Evolutionary conservation across 2,113 vertebrate genomes (phyloP), one percentile per base, ranked within the genome.

Genomic region (Scortum barcoo): DNA sequence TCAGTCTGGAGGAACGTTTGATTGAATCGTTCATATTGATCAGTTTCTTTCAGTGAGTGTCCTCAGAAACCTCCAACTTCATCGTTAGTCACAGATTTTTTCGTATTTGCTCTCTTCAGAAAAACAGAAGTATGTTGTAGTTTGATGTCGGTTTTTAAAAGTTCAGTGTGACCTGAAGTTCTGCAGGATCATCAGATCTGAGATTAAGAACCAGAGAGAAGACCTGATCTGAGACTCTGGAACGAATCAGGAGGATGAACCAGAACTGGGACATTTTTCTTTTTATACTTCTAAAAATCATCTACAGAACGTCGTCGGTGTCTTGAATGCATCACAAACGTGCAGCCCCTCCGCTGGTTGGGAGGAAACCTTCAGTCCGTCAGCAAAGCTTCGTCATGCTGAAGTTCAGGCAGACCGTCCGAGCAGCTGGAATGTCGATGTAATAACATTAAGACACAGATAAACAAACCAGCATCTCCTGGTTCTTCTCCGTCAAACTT

Each of bases 401-500:
- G 38, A 65, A 33, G 74, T 44, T 54, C 76, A 50, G 76, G 75
- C 14, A 50, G 44, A 76, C 44, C 44, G 20, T 77, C 62, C 11
- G 74, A 85, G 87, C 44, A 19, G 57, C 80, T 73, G 78, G 88
- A 88, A 92, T 88, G 88, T 86, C 5, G 54, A 42, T 40, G 16
- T 60, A 66, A 58, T 36, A 63, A 85, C 33, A 73, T 72, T 76
- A 82, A 88, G 74, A 71, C 30, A 87, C 44, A 57, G 69, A 79
- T 24, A 10, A 77, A 70, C 46, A 54, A 84, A 81, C 72, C 79
- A 76, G 73, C 51, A n/a, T 28, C 30, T 57, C 51, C 22, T 66
- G 68, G 78, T 58, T 68, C 80, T 60, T 60, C 71, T 60, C 40
- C 63, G 7, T n/a, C 69, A 30, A 61, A 36, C 46, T 8, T 56